Evolutionary conservation across 2,113 vertebrate genomes (phyloP), one percentile per base, ranked within the genome.

Genomic region (Acanthisitta chloris): DNA sequence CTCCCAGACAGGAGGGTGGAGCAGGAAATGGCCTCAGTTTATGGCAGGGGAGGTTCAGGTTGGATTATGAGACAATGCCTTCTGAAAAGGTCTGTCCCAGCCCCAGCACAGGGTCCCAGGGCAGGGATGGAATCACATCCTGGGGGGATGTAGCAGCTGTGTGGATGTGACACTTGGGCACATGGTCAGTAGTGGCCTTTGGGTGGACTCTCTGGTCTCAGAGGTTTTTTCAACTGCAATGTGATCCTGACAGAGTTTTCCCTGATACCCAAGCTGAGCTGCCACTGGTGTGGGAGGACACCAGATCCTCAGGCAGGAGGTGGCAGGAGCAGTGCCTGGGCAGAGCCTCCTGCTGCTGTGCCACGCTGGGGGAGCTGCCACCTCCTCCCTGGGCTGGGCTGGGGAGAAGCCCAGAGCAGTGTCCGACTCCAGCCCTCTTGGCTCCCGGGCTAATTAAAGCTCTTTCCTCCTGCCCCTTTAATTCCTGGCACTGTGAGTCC

Each of bases 331-430:
- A 19, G 25, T 12, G 2, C 49, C 7, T 6, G 54, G 19, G 33
- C 65, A 49, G 45, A 42, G 1, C 29, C 2, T 10, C 0, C 17
- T 40, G 3, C 59, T 70, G 29, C 33, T 46, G 67, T 34, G 46
- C 3, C 57, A 33, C 5, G 3, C 25, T 0, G 3, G 12, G 42
- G 31, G 40, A 45, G 17, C 86, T 83, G 66, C 61, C n/a, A 33
- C 26, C 78, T 55, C 54, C 67, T 16, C 33, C 11, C 0, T 55
- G 71, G 9, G 0, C 9, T 66, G 70, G 64, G 38, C n/a, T 6
- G 21, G 1, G 2, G 40, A 55, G 25, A 42, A 23, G 14, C 78
- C 46, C 33, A 19, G 1, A 33, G 52, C 0, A 14, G 21, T 1
- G 9, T 25, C 23, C 33, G n/a, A 21, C 76, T 70, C 38, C 31